A percentile compares a stretch with the other conserved stretches of the same genome.
Evolutionary conservation across 92 coral and sea anemone species (phyloP).

Genomic region (Porites evermanni): DNA sequence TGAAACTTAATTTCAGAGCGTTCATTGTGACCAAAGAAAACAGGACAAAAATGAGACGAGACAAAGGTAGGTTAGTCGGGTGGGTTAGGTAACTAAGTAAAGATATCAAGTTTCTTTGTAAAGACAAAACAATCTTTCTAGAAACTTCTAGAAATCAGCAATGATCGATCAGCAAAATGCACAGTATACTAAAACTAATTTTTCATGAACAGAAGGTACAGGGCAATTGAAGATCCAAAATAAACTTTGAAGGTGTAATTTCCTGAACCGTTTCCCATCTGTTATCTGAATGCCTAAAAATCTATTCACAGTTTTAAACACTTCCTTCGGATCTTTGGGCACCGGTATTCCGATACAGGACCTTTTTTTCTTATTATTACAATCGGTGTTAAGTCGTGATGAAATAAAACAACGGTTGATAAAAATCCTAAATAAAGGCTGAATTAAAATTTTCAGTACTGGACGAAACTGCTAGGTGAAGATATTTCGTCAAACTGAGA

Average conservation of each 20-base stretch:
- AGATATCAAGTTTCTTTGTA: slow-evolving; percentile 35
- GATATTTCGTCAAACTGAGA: slow-evolving; percentile 8
- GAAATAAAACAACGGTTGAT: neutral
- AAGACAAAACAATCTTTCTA: slow-evolving; percentile 20
- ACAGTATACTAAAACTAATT: neutral
- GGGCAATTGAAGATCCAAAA: slow-evolving; percentile 14
- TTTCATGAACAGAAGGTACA: slow-evolving; percentile 1
- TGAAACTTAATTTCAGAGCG: slow-evolving; percentile 1
- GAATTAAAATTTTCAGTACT: neutral
- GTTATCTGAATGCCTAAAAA: slow-evolving; percentile 28
- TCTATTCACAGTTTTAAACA: slow-evolving; percentile 30
- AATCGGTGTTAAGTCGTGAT: neutral
- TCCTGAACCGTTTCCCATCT: slow-evolving; percentile 29
- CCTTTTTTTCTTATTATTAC: neutral
- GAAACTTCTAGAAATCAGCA: slow-evolving; percentile 18
- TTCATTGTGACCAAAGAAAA: slow-evolving; percentile 13
- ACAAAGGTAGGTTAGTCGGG: neutral
- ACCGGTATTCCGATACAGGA: neutral
- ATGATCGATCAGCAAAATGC: neutral
- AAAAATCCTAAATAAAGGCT: neutral
- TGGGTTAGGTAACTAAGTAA: neutral
- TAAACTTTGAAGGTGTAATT: slow-evolving; percentile 30
- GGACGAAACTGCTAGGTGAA: slow-evolving; percentile 11
- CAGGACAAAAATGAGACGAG: slow-evolving; percentile 3
- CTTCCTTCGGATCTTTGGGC: slow-evolving; percentile 32